Conservation (phyloP, 2,113 vertebrate genomes). For the Ophiodon elongatus region DNA sequence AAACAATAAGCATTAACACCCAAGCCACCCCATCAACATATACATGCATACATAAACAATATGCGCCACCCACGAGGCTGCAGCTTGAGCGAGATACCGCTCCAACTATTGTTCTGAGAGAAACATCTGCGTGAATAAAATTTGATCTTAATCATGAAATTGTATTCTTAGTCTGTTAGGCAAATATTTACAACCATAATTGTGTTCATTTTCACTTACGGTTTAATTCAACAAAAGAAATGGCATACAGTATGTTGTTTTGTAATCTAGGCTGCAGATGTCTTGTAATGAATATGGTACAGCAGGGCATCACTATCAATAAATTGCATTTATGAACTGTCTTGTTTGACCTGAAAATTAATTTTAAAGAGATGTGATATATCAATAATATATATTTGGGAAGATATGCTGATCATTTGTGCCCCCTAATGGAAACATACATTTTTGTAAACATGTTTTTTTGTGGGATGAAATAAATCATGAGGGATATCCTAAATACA, state of each 20-base stretch:
- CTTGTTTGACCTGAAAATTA: constrained; percentile 29
- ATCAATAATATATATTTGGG: neutral
- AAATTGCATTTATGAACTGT: constrained; percentile 7
- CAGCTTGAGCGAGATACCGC: constrained; percentile 13
- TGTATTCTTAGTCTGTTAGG: constrained; percentile 51
- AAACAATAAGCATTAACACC: constrained; percentile 30
- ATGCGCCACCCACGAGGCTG: constrained; percentile 42
- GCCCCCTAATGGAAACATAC: constrained; percentile 60
- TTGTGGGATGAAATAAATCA: constrained; percentile 22
- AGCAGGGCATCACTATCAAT: constrained; percentile 19
- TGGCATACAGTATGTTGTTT: constrained; percentile 12
- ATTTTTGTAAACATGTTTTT: constrained; percentile 6
- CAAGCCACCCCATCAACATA: neutral
- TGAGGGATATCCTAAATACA: neutral
- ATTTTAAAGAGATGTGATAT: constrained; percentile 16
- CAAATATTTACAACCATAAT: constrained; percentile 38
- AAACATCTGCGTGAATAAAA: constrained; percentile 32
- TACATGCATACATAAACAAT: constrained; percentile 8
- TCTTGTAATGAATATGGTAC: constrained; percentile 34
- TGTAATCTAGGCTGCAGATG: constrained; percentile 43
- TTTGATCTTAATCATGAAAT: constrained; percentile 31
- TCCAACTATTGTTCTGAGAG: constrained; percentile 6
- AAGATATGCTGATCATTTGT: constrained; percentile 38
- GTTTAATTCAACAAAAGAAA: constrained; percentile 34
- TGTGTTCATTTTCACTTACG: constrained; percentile 31